phyloP scores from a whole-genome alignment of 2,113 vertebrate species.

The Acrocephalus arundinaceus region DNA sequence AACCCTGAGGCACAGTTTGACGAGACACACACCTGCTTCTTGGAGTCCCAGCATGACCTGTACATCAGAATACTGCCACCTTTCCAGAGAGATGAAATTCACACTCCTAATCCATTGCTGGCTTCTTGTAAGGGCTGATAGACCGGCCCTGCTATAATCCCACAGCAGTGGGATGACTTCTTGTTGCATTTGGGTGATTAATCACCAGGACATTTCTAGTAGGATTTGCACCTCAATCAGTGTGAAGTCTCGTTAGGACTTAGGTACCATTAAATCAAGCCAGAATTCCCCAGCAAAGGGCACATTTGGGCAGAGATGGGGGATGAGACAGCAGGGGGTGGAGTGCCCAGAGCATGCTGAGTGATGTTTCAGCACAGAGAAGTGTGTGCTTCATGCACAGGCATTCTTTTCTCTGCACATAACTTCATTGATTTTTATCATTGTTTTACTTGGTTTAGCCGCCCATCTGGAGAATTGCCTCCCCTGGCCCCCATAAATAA shows the following conservation, averaged over 20 bases:
- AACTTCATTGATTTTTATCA: slow-evolving; percentile 70
- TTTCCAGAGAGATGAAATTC: neutral
- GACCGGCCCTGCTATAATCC: neutral
- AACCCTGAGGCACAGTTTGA: neutral
- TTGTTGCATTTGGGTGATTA: neutral
- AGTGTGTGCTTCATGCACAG: neutral
- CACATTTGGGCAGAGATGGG: neutral
- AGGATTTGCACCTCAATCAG: neutral
- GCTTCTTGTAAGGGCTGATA: neutral
- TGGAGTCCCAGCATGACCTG: neutral
- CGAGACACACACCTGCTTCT: neutral
- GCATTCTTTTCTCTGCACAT: slow-evolving; percentile 29
- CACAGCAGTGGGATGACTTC: neutral
- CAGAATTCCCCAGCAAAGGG: neutral
- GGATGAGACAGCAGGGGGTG: neutral
- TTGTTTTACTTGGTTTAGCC: slow-evolving; percentile 67
- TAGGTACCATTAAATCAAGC: neutral
- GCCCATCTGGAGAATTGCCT: slow-evolving; percentile 71
- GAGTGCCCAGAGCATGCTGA: neutral
- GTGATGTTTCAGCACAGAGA: neutral
- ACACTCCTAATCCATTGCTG: rapidly evolving
- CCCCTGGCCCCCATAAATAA: slow-evolving; percentile 68
- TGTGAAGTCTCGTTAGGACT: neutral
- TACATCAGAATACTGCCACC: neutral
- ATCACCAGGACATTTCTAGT: neutral